Conservation (phyloP, 1,140 invertebrate genomes). For the Rhysida immarginata region DNA sequence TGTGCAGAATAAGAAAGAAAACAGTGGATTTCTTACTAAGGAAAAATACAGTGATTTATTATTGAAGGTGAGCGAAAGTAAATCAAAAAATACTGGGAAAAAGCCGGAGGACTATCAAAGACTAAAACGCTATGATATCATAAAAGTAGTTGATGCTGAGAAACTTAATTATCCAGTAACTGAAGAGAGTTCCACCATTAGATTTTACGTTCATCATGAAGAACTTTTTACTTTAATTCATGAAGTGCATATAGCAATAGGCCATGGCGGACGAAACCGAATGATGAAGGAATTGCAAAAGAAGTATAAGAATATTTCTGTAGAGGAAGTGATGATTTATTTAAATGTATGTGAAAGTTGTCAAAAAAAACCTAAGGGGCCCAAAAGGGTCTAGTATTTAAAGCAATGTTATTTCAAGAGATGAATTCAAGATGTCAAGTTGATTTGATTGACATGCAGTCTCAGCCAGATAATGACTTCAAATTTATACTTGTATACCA, state of each 20-base stretch:
- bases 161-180: conserved; percentile 8
- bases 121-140: conserved; percentile 7
- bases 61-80: conserved; percentile 2
- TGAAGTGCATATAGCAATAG: conserved; percentile 6
- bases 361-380: neutral
- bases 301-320: conserved; percentile 7
- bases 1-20: too few species aligned
- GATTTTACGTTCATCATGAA: conserved; percentile 8
- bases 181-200: neutral
- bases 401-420: neutral
- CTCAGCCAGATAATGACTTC: conserved; percentile 6
- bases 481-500: conserved; percentile 10
- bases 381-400: neutral
- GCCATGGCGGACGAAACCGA: conserved; percentile 9
- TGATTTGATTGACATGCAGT: neutral
- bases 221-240: conserved; percentile 12
- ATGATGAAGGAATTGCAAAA: conserved; percentile 10
- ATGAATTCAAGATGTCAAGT: neutral
- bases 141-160: conserved; percentile 4
- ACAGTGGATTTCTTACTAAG: too few species aligned
- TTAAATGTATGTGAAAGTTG: conserved; percentile 7
- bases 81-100: conserved; percentile 9
- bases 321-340: too few species aligned
- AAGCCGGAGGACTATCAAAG: conserved; percentile 9
- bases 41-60: neutral